These are phyloP conservation scores for Creontiades dilutus DNA, from an alignment of 2,888 invertebrate species.

Conservation along the genomic window DNA sequence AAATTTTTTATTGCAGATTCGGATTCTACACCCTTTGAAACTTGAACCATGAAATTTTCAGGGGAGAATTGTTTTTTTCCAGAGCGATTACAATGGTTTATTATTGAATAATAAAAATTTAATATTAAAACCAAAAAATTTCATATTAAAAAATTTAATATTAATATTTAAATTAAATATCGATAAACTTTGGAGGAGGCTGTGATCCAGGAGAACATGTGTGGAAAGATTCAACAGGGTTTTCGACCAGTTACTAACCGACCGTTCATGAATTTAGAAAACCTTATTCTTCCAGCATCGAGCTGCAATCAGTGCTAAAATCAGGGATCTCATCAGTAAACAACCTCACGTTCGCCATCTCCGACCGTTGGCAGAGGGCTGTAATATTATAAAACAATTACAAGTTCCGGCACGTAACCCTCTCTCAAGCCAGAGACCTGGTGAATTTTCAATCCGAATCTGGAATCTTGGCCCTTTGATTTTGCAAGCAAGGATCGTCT, in stretches of 20 bases:
- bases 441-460: constrained; percentile 65
- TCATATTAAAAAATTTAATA: too few relatives aligned
- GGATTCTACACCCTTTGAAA: too few relatives aligned
- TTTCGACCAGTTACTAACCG: not conserved
- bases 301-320: constrained; percentile 52
- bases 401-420: constrained; percentile 52
- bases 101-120: too few relatives aligned
- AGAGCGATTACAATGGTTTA: too few relatives aligned
- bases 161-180: too few relatives aligned
- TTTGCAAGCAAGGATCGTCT: not conserved
- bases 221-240: too few relatives aligned
- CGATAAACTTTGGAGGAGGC: too few relatives aligned
- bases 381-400: constrained; percentile 60
- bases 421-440: constrained; percentile 36
- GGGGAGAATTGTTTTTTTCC: too few relatives aligned
- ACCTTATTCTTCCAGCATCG: not conserved
- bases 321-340: constrained; percentile 43
- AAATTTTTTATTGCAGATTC: too few relatives aligned
- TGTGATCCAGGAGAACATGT: too few relatives aligned
- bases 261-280: not conserved
- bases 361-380: not conserved
- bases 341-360: constrained; percentile 53
- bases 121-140: too few relatives aligned
- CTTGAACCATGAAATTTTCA: too few relatives aligned
- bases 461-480: not conserved